A percentile compares a stretch with the other conserved stretches of the same genome.
Conservation (phyloP, 2,113 vertebrate species). For the Ivindomyrus marchei region DNA sequence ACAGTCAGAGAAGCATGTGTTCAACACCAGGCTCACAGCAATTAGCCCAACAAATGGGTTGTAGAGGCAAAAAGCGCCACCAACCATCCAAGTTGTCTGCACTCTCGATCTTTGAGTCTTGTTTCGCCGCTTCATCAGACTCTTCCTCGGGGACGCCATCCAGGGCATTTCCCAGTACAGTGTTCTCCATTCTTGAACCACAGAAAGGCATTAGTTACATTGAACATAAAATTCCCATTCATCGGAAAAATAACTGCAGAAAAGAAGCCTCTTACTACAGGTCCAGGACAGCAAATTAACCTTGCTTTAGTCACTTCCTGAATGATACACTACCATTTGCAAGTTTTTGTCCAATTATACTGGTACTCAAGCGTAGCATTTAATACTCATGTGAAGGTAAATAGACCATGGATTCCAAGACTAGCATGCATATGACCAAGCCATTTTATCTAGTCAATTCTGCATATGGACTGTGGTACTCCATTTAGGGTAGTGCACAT, state of each 20-base stretch:
- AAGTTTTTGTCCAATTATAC: not conserved
- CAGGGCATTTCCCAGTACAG: constrained; percentile 87
- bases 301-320: not conserved
- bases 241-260: not conserved
- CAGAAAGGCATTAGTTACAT: not conserved
- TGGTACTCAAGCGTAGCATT: not conserved
- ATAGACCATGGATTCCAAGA: not conserved
- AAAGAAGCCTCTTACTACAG: not conserved
- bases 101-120: constrained; percentile 70
- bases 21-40: not conserved
- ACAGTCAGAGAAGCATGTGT: not conserved
- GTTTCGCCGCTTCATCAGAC: constrained; percentile 69
- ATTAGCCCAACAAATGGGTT: not conserved
- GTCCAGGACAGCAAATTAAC: not conserved
- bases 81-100: constrained; percentile 79
- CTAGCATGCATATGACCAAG: not conserved
- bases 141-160: constrained; percentile 89
- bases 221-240: not conserved
- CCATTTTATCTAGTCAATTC: not conserved
- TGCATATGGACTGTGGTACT: not conserved
- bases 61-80: constrained; percentile 46
- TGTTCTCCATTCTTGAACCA: constrained; percentile 82
- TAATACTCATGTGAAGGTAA: not conserved
- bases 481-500: not conserved
- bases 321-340: not conserved